Conservation (phyloP, 2,888 invertebrate species). For the Uloborus plumipes region DNA sequence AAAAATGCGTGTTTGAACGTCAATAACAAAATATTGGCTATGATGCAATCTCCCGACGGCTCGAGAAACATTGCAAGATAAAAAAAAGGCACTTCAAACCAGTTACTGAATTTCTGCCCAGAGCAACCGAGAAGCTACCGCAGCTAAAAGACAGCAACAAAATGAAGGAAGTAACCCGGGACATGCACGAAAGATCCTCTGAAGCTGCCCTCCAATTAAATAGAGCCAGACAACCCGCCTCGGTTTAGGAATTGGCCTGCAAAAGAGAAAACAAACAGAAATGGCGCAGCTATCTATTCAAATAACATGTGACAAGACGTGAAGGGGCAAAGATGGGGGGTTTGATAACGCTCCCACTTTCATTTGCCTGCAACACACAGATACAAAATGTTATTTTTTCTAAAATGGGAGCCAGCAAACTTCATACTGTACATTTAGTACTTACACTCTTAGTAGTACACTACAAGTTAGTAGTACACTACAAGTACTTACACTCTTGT, state of each 20-base stretch:
- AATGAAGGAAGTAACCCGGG: constrained; percentile 38
- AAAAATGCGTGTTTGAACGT: too few species aligned
- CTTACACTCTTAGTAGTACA: too few species aligned
- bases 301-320: constrained; percentile 39
- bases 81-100: too few species aligned
- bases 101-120: too few species aligned
- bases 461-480: too few species aligned
- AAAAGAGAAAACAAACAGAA: constrained; percentile 56
- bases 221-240: constrained; percentile 32
- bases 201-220: constrained; percentile 29
- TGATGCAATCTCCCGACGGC: too few species aligned
- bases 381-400: neutral
- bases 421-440: too few species aligned
- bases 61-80: too few species aligned
- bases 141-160: constrained; percentile 9
- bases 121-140: neutral
- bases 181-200: constrained; percentile 30
- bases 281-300: constrained; percentile 58
- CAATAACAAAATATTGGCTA: too few species aligned
- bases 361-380: constrained; percentile 6
- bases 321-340: constrained; percentile 11
- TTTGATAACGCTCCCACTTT: constrained; percentile 13
- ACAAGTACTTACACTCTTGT: too few species aligned
- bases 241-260: constrained; percentile 39
- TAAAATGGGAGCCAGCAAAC: too few species aligned